Percentiles rank a stretch among this genome's conserved stretches.
Evolutionary conservation across 2,797 vertebrate genomes (phyloP).

Genomic region (Coreius guichenoti): DNA sequence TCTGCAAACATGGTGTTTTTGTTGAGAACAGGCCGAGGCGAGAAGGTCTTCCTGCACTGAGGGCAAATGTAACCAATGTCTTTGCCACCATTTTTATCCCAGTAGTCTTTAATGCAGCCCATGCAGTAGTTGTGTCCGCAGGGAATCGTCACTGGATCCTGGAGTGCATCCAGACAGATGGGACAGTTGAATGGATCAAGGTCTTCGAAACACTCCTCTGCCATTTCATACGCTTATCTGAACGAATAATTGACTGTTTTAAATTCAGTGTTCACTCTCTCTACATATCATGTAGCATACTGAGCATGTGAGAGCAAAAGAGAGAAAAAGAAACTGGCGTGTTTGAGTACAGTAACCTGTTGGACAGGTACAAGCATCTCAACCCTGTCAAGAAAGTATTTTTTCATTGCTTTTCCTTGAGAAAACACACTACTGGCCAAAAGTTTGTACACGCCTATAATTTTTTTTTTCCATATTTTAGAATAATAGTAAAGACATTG

Average conservation of each 20-base stretch:
- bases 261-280: not conserved
- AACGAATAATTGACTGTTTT: not conserved
- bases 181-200: constrained; percentile 42
- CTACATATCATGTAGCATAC: not conserved
- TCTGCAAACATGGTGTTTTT: constrained; percentile 61
- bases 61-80: constrained; percentile 43
- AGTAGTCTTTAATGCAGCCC: constrained; percentile 56
- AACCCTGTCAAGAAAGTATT: constrained; percentile 9
- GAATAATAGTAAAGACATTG: not conserved
- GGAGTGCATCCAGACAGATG: constrained; percentile 49
- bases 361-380: constrained; percentile 38
- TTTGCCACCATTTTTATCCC: constrained; percentile 33
- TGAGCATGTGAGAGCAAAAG: not conserved
- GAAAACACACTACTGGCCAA: not conserved
- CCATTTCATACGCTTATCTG: constrained; percentile 23
- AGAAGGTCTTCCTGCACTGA: constrained; percentile 54
- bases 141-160: constrained; percentile 56
- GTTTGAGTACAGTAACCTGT: constrained; percentile 36
- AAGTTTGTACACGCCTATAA: not conserved
- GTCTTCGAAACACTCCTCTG: constrained; percentile 7
- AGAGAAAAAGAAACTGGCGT: not conserved
- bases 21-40: constrained; percentile 48
- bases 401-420: not conserved
- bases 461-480: not conserved
- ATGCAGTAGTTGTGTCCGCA: constrained; percentile 62